Evolutionary conservation across 1,140 invertebrate species (phyloP), one percentile per base, ranked within the genome.

Genomic region (Aphis craccivora): DNA sequence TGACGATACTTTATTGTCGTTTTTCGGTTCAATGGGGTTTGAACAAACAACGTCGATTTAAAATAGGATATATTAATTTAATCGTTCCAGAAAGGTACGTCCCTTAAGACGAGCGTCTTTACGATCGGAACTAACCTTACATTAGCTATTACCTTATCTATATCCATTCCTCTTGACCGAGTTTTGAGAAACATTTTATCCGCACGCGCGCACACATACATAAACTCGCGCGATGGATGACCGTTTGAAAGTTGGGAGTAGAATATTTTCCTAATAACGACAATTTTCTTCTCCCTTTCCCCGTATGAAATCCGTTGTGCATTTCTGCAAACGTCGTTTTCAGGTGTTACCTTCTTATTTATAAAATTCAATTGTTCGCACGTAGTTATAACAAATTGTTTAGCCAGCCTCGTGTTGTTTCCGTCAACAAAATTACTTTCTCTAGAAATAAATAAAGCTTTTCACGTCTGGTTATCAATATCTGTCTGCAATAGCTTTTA

Each of bases 21-120:
- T 90, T 90, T 90, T 25, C 53, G 22, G 88, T 25, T 37, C 88
- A 51, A 90, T 35, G 88, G 51, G 37, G 37, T 90, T 90, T 76
- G 60, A n/a, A 76, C 60, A 76, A 67, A 76, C 60, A n/a, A 76
- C 11, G 30, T 18, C 30, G 4, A 20, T 76, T 76, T 76, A 76
- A 76, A n/a, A 76, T 25, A 30, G 60, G 60, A 60, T 35, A 37
- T 35, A 53, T 35, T 60, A 60, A 90, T 90, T 60, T 90, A 90
- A 90, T 90, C 88, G 51, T 48, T 30, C 88, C 35, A n/a, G 45
- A 35, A 51, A 37, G 37, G 51, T 40, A 55, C 88, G 48, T 90
- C 35, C 53, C 4, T 5, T 14, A 20, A 51, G 22, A 84, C 37
- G 37, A 89, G 30, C 18, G n/a, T 76, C n/a, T 76, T 76, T 76